These are phyloP conservation scores for Argya squamiceps DNA, from an alignment of 2,797 vertebrate genomes.

Conservation along the genomic window DNA sequence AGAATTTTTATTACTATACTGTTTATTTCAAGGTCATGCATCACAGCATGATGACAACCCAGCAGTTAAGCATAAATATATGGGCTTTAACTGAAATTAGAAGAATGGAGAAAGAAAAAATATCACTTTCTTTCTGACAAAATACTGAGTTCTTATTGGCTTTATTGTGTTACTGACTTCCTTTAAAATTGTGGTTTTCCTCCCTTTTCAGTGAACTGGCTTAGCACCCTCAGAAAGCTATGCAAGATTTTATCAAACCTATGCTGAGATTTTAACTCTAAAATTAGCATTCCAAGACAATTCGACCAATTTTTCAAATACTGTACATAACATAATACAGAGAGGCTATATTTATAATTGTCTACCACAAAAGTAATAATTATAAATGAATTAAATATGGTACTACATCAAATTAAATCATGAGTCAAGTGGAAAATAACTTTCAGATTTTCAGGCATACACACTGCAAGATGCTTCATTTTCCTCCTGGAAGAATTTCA, in stretches of 20 bases:
- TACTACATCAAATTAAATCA: not conserved
- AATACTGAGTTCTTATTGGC: not conserved
- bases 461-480: not conserved
- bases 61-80: not conserved
- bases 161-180: not conserved
- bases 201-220: not conserved
- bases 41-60: not conserved
- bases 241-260: too few relatives aligned
- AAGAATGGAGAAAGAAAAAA: not conserved
- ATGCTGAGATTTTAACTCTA: not conserved
- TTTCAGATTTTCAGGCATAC: not conserved
- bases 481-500: not conserved
- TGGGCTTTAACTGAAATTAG: not conserved
- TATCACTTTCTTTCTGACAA: not conserved
- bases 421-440: not conserved
- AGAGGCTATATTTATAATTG: not conserved
- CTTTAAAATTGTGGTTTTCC: not conserved
- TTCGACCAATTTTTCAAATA: not conserved
- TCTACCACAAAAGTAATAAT: not conserved
- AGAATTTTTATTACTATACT: not conserved
- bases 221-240: too few relatives aligned
- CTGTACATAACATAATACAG: not conserved
- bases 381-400: not conserved
- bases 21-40: not conserved
- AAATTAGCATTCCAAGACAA: not conserved